Conservation (phyloP, 2,888 invertebrate genomes). For the Microctonus brassicae region DNA sequence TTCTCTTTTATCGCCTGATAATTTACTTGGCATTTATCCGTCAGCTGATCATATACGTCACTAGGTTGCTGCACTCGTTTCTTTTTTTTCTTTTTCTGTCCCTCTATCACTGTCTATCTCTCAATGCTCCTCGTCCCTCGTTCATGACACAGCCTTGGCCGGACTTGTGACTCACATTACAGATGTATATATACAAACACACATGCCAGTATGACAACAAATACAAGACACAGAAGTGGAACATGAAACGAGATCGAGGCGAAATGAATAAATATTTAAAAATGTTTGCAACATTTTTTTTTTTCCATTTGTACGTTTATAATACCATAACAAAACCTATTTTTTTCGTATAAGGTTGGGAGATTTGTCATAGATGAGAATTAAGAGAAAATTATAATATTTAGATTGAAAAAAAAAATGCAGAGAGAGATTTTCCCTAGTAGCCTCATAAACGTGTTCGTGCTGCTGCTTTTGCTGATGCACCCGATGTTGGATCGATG, state of each 20-base stretch:
- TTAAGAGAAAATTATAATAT: not conserved
- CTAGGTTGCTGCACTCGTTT: conserved; percentile 50
- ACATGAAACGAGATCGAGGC: conserved; percentile 48
- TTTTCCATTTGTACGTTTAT: not conserved
- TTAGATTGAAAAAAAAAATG: conserved; percentile 9
- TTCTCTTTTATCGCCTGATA: conserved; percentile 31
- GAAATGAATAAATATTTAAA: conserved; percentile 25
- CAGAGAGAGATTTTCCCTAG: conserved; percentile 41
- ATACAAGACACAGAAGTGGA: conserved; percentile 51
- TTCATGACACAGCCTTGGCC: conserved; percentile 41
- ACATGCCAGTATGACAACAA: conserved; percentile 25
- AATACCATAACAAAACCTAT: conserved; percentile 2
- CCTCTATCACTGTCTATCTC: conserved; percentile 27
- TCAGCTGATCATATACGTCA: conserved; percentile 36
- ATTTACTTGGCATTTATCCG: conserved; percentile 26
- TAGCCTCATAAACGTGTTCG: conserved; percentile 48
- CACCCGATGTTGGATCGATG: conserved; percentile 65
- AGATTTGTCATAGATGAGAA: not conserved
- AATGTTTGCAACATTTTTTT: not conserved
- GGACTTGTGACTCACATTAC: conserved; percentile 50
- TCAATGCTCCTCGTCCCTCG: conserved; percentile 35
- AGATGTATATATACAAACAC: not conserved
- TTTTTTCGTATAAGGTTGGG: not conserved
- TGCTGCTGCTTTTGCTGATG: no score
- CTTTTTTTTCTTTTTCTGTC: conserved; percentile 32